A percentile compares a stretch with the other conserved stretches of the same genome.
Conservation (phyloP, 2,113 vertebrate species). For the Poecilia latipinna region DNA sequence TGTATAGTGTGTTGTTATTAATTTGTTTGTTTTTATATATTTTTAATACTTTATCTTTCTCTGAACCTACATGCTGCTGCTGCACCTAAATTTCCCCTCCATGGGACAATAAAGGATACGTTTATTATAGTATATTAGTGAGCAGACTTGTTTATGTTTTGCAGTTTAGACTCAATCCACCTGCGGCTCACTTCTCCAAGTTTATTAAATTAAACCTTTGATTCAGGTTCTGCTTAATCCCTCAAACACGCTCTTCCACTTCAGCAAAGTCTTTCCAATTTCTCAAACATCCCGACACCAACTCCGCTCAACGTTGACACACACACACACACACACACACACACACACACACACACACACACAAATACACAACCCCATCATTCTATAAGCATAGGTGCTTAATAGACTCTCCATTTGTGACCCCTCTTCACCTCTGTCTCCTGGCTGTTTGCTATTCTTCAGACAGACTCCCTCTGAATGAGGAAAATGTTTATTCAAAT, state of each 20-base stretch:
- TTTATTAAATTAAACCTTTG: slow-evolving; percentile 14
- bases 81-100: too few relatives aligned
- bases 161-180: slow-evolving; percentile 4
- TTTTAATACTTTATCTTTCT: too few relatives aligned
- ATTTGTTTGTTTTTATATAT: too few relatives aligned
- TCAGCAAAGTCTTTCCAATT: neutral
- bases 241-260: neutral
- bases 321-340: neutral
- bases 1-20: too few relatives aligned
- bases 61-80: too few relatives aligned
- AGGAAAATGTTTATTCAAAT: slow-evolving; percentile 75
- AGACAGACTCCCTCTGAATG: slow-evolving; percentile 42
- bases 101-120: too few relatives aligned
- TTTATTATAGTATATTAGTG: too few relatives aligned
- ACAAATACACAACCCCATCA: slow-evolving; percentile 20
- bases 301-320: neutral
- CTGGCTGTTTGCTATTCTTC: slow-evolving; percentile 66
- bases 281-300: slow-evolving; percentile 18
- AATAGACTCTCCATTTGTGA: slow-evolving; percentile 46
- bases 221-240: slow-evolving; percentile 16
- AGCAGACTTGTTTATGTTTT: neutral
- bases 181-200: neutral
- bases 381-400: slow-evolving; percentile 34
- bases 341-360: slow-evolving; percentile 8
- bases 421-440: slow-evolving; percentile 60